phyloP scores from a whole-genome alignment of 1,140 invertebrate genomes.

The Pissodes strobi region DNA sequence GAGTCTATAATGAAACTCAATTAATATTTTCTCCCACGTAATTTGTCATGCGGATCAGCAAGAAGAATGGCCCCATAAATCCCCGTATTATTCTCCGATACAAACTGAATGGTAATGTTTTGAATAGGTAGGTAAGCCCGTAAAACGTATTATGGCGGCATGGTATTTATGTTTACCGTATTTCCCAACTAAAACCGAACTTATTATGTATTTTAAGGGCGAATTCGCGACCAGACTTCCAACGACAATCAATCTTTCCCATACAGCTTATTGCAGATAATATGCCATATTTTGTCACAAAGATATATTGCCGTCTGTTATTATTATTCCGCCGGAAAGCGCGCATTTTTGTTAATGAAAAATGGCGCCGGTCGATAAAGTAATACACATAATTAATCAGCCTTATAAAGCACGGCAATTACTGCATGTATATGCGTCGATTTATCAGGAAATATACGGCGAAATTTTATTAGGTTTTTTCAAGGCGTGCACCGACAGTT shows the following conservation, averaged over 20 bases:
- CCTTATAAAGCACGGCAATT: conserved; percentile 16
- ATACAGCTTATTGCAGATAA: conserved; percentile 35
- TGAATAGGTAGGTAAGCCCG: conserved; percentile 13
- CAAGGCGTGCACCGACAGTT: too few relatives aligned
- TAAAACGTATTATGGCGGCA: conserved; percentile 5
- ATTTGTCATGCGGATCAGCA: conserved; percentile 2
- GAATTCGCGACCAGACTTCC: conserved; percentile 18
- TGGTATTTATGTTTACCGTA: conserved; percentile 30
- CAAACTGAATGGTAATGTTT: conserved; percentile 1
- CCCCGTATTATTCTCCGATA: neutral
- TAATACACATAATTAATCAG: conserved; percentile 32
- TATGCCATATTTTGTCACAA: conserved; percentile 36
- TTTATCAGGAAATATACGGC: conserved; percentile 22
- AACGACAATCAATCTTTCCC: conserved; percentile 30
- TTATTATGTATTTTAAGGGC: conserved; percentile 35
- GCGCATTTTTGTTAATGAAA: conserved; percentile 31
- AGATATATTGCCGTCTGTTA: conserved; percentile 32
- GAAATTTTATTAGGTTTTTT: conserved; percentile 10
- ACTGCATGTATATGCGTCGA: conserved; percentile 11
- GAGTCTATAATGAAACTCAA: neutral
- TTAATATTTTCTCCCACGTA: neutral
- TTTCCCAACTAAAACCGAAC: conserved; percentile 26
- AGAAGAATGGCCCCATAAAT: neutral
- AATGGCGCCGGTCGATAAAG: conserved; percentile 15
- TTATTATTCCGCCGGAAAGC: conserved; percentile 30